Evolutionary conservation across 2,888 invertebrate genomes (phyloP).

Genomic region (Scaptomyza polygonia): DNA sequence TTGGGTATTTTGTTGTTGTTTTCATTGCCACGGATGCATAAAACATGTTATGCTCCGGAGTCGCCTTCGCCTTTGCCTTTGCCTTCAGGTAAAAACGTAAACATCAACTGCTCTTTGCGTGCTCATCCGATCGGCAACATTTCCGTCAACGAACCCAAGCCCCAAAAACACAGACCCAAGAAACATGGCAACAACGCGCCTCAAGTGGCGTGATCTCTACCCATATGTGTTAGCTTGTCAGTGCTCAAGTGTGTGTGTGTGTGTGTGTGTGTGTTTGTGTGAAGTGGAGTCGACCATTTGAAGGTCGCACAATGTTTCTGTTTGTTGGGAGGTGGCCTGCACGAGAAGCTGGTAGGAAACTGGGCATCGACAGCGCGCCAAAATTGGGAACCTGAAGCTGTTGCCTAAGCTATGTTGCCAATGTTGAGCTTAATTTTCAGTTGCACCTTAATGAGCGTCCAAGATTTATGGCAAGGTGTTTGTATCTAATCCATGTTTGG

Average conservation of each 20-base stretch:
- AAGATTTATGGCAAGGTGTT: constrained; percentile 72
- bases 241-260: constrained; percentile 17
- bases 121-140: constrained; percentile 68
- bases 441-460: constrained; percentile 70
- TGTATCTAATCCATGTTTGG: constrained; percentile 65
- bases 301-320: constrained; percentile 61
- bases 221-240: constrained; percentile 26
- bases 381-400: constrained; percentile 41
- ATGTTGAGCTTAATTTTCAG: constrained; percentile 60
- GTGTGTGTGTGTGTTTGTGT: constrained; percentile 44
- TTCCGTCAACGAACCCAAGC: constrained; percentile 58
- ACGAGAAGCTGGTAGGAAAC: constrained; percentile 13
- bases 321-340: constrained; percentile 14
- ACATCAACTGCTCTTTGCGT: constrained; percentile 51
- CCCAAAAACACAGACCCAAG: constrained; percentile 35
- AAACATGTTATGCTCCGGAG: constrained; percentile 71
- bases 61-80: constrained; percentile 52
- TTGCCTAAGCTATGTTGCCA: constrained; percentile 11
- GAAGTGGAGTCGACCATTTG: constrained; percentile 63
- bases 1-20: constrained; percentile 39
- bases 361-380: constrained; percentile 65
- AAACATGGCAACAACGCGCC: constrained; percentile 69
- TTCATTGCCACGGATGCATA: constrained; percentile 70
- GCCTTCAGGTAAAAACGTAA: constrained; percentile 69
- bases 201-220: constrained; percentile 70